Evolutionary conservation across 2,888 invertebrate species (phyloP), one percentile per base, ranked within the genome.

Genomic region (Chelonus formosanus): DNA sequence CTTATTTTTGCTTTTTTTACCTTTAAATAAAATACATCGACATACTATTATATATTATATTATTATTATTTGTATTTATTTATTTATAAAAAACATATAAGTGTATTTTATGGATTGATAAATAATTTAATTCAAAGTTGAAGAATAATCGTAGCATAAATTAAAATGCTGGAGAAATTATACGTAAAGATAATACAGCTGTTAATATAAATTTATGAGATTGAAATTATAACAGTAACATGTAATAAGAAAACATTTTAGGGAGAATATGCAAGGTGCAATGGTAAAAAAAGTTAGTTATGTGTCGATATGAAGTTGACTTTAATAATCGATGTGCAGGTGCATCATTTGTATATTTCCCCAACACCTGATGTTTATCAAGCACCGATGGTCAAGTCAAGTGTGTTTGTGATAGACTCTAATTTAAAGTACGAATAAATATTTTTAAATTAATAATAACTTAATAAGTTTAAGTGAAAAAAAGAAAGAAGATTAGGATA

Each of bases 161-260:
- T 20, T 20, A 20, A 20, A 20, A 20, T 1, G 20, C 20, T 1
- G 20, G 20, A 20, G 20, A 20, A 20, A 20, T 20, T 3, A 57
- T 45, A 31, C 8, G 40, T 40, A 48, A 40, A 32, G 32, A 52
- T 36, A n/a, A 5, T 31, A 10, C 20, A 44, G 34, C 3, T 34
- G 48, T 60, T 60, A 55, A 65, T 55, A 60, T 55, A 44, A 65
- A 65, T 65, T 65, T 65, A 65, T 65, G 65, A 60, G 59, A 65
- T 65, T 71, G 68, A 72, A 72, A 72, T 72, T 72, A 72, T 72
- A 68, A 71, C 71, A 63, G 70, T 72, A 68, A 69, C 71, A 64
- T 68, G 67, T 72, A 72, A 72, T 72, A 69, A 70, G 68, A 69
- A 67, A 69, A 68, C 64, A 66, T 70, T 20, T 35, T 40, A 6